Evolutionary conservation across 2,888 invertebrate species (phyloP), one percentile per base, ranked within the genome.

Genomic region (Octonoba sinensis): DNA sequence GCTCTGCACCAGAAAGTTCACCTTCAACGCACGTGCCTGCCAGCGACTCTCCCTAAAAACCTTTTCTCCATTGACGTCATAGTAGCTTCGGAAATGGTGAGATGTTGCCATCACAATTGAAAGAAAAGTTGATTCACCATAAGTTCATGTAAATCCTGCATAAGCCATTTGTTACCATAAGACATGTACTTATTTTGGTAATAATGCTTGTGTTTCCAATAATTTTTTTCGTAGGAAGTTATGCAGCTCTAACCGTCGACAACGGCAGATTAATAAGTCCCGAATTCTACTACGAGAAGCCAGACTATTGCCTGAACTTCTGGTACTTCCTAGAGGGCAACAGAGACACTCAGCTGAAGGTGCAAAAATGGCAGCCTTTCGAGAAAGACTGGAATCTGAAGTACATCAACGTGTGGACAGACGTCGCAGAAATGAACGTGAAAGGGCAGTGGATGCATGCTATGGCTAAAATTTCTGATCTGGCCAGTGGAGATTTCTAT

Each of bases 261-360:
- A 59, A 27, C 4, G 84, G 84, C 4, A 46, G 22, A 15, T 20
- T 84, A 8, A 77, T 15, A 3, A 82, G 81, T 27, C 73, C 76
- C 1, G 76, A 69, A 12, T 77, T 72, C 64, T 73, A 81, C 47
- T 62, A 47, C 59, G 65, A 72, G 3, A 13, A 24, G 15, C 46
- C 36, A n/a, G 67, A 57, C 18, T 72, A 73, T 24, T 84, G 84
- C n/a, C 69, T 84, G n/a, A 72, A 82, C 46, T 84, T 84, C 49
- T 84, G 84, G 83, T 83, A 76, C 56, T 81, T 83, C 67, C 49
- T 83, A 1, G 75, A 83, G 47, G 83, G 81, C 12, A 54, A 59
- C 8, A 46, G 73, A 13, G 27, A 51, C 3, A 62, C 74, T 6
- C 8, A 15, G 6, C 51, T 83, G 2, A 57, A 66, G 36, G 46